Evolutionary conservation across 1,140 invertebrate species (phyloP).

Genomic region (Mycetomoellerius zeteki): DNA sequence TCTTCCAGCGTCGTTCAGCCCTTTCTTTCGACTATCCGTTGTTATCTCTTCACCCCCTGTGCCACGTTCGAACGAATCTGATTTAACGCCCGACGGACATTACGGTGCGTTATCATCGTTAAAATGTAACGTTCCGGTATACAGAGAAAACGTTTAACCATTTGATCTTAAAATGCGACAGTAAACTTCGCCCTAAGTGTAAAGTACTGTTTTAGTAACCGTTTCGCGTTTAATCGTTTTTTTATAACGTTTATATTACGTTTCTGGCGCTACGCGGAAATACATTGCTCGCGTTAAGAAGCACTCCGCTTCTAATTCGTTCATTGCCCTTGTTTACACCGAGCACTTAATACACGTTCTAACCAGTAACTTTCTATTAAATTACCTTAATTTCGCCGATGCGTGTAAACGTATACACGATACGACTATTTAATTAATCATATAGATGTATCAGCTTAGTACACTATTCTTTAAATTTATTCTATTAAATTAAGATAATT

Average conservation of each 20-base stretch:
- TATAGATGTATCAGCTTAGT: too few relatives aligned
- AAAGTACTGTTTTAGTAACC: conserved; percentile 16
- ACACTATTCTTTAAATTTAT: too few relatives aligned
- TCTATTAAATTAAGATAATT: too few relatives aligned
- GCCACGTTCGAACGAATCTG: conserved; percentile 10
- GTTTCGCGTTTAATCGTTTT: conserved; percentile 9
- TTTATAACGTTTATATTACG: not conserved
- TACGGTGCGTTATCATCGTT: conserved; percentile 21
- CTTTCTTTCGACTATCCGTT: not conserved
- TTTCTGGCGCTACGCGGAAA: not conserved
- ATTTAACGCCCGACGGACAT: conserved; percentile 16
- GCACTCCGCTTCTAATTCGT: not conserved
- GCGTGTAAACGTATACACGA: too few relatives aligned
- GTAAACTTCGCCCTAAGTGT: conserved; percentile 5
- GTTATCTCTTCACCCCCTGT: not conserved
- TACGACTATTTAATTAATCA: too few relatives aligned
- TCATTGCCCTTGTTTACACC: too few relatives aligned
- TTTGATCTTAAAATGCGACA: conserved; percentile 33
- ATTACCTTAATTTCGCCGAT: too few relatives aligned
- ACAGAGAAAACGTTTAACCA: conserved; percentile 33
- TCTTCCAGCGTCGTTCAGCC: not conserved
- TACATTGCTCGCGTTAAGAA: not conserved
- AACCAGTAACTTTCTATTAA: too few relatives aligned
- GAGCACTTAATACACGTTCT: too few relatives aligned
- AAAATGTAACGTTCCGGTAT: conserved; percentile 22